Evolutionary conservation across 2,797 vertebrate genomes (phyloP).

Genomic region (Myotis findleyi): DNA sequence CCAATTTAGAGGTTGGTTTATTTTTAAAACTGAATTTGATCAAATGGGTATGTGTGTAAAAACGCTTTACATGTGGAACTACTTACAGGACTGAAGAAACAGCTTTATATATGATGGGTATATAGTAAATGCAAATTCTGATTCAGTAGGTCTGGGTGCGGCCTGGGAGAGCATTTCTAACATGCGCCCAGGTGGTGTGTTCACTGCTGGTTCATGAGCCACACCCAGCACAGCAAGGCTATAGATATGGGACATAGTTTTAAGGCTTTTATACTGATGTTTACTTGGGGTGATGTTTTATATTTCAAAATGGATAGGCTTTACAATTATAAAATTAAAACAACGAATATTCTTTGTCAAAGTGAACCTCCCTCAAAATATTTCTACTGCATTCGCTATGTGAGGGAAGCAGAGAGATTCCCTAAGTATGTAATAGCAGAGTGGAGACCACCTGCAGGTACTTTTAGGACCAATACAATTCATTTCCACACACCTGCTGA

Average conservation of each 20-base stretch:
- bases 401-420: background rate
- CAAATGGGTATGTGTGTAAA: constrained; percentile 11
- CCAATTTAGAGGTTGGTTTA: constrained; percentile 39
- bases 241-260: background rate
- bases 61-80: constrained; percentile 8
- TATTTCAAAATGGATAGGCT: background rate
- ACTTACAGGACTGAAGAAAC: background rate
- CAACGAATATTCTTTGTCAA: background rate
- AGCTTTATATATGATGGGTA: background rate
- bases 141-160: background rate
- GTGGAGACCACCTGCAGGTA: background rate
- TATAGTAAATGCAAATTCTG: background rate
- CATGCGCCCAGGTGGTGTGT: background rate
- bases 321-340: constrained; percentile 1
- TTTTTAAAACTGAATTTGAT: constrained; percentile 64
- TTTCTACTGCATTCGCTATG: background rate
- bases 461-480: background rate
- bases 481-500: background rate
- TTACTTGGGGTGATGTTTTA: background rate
- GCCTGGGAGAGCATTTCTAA: background rate
- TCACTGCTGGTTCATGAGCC: background rate
- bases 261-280: background rate
- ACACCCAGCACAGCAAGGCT: background rate
- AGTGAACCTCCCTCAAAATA: background rate
- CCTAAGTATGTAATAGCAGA: background rate